phyloP scores from a whole-genome alignment of 1,140 invertebrate genomes.

The Bemisia tabaci region DNA sequence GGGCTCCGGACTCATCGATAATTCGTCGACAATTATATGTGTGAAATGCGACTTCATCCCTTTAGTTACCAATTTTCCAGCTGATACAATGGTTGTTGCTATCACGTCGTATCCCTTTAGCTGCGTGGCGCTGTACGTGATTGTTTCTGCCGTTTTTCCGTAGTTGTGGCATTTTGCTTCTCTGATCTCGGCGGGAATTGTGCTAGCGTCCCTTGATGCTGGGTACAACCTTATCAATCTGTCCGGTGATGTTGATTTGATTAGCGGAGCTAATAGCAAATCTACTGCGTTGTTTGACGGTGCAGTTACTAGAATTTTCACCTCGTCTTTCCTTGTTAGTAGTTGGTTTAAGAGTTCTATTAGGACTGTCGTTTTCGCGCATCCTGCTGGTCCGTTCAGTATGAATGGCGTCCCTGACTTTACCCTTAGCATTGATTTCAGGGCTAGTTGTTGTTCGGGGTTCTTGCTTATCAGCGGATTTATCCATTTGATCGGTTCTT shows the following conservation, averaged over 20 bases:
- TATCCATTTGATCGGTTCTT: not conserved
- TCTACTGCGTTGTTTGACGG: not conserved
- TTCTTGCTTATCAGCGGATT: not conserved
- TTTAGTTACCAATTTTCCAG: not conserved
- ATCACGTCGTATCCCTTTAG: slow-evolving; percentile 48
- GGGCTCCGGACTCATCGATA: not conserved
- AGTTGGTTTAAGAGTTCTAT: not conserved
- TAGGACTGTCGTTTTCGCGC: not conserved
- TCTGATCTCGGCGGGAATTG: not conserved
- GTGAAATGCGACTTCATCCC: not conserved
- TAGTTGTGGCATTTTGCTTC: slow-evolving; percentile 19
- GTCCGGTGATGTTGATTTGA: not conserved
- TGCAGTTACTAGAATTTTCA: not conserved
- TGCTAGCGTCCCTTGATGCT: not conserved
- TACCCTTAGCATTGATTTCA: not conserved
- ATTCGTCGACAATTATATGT: not conserved
- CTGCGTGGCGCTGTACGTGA: slow-evolving; percentile 64
- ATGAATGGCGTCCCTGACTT: slow-evolving; percentile 44
- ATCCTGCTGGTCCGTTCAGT: not conserved
- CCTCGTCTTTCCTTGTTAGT: not conserved
- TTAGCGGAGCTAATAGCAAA: not conserved
- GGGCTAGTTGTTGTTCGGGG: not conserved
- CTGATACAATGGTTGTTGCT: not conserved
- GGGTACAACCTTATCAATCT: not conserved
- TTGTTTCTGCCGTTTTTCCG: slow-evolving; percentile 56